Evolutionary conservation across 2,888 invertebrate genomes (phyloP).

Genomic region (Papilio demoleus): DNA sequence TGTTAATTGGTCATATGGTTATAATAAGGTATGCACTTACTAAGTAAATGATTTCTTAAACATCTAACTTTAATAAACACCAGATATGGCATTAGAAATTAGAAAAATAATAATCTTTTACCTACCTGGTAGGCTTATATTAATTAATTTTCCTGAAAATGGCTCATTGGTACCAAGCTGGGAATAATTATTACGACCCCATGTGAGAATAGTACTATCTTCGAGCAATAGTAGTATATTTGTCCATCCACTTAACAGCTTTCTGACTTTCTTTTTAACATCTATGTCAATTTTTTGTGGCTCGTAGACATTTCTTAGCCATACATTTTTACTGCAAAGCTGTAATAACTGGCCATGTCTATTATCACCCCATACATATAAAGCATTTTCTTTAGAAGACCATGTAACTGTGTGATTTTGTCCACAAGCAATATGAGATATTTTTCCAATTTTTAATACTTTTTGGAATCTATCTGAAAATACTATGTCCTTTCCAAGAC

Average conservation of each 20-base stretch:
- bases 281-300: slow-evolving; percentile 82
- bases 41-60: too few species aligned
- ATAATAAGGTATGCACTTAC: too few species aligned
- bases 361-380: slow-evolving; percentile 92
- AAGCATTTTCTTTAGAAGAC: slow-evolving; percentile 79
- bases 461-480: slow-evolving; percentile 73
- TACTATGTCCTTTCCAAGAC: slow-evolving; percentile 74
- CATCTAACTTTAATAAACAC: too few species aligned
- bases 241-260: slow-evolving; percentile 90
- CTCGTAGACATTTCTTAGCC: slow-evolving; percentile 68
- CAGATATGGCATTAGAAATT: too few species aligned
- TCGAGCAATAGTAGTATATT: slow-evolving; percentile 87
- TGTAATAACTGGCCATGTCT: slow-evolving; percentile 90
- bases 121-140: slow-evolving; percentile 71
- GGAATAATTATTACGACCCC: slow-evolving; percentile 93
- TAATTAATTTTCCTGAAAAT: slow-evolving; percentile 62
- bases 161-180: slow-evolving; percentile 85
- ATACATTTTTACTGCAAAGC: slow-evolving; percentile 57
- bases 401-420: slow-evolving; percentile 90
- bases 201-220: slow-evolving; percentile 86
- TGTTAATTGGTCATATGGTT: too few species aligned
- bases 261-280: slow-evolving; percentile 80
- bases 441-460: slow-evolving; percentile 81
- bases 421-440: slow-evolving; percentile 89
- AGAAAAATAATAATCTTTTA: too few species aligned